phyloP scores from a whole-genome alignment of 2,797 vertebrate genomes.

The Jordanella pulchra region DNA sequence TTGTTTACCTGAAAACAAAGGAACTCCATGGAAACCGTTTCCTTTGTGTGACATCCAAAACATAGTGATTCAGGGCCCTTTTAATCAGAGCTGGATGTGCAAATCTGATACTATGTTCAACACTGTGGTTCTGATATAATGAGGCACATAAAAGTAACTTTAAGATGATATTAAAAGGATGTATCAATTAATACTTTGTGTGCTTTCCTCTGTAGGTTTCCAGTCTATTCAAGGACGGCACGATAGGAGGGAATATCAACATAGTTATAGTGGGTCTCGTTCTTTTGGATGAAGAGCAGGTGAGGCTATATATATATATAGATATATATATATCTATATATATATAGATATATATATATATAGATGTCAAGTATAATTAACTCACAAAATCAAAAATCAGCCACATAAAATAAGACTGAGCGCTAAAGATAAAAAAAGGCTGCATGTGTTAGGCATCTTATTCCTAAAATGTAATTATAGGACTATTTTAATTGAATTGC shows the following conservation, averaged over 20 bases:
- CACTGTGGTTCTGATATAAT: conserved; percentile 16
- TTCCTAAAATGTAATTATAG: not conserved
- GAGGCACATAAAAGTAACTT: not conserved
- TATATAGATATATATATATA: too few relatives aligned
- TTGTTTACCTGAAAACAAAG: conserved; percentile 32
- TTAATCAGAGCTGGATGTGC: conserved; percentile 27
- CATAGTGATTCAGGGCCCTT: conserved; percentile 34
- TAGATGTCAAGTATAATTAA: conserved; percentile 3
- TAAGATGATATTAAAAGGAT: not conserved
- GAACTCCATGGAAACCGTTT: conserved; percentile 47
- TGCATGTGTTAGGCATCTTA: not conserved
- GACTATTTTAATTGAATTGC: conserved; percentile 68
- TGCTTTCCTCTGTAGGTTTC: conserved; percentile 82
- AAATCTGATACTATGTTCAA: conserved; percentile 44
- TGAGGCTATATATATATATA: conserved; percentile 51
- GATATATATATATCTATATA: too few relatives aligned
- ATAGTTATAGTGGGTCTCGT: conserved; percentile 89
- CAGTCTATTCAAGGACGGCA: conserved; percentile 90
- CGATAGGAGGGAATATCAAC: conserved; percentile 91
- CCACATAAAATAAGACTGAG: not conserved
- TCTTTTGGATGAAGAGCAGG: conserved; percentile 90
- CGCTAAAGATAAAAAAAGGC: conserved; percentile 1
- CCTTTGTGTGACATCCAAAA: conserved; percentile 44
- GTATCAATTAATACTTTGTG: conserved; percentile 15
- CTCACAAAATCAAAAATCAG: not conserved